Base-by-base conservation (phyloP, 2,888 invertebrate species). In the Tyria jacobaeae region DNA sequence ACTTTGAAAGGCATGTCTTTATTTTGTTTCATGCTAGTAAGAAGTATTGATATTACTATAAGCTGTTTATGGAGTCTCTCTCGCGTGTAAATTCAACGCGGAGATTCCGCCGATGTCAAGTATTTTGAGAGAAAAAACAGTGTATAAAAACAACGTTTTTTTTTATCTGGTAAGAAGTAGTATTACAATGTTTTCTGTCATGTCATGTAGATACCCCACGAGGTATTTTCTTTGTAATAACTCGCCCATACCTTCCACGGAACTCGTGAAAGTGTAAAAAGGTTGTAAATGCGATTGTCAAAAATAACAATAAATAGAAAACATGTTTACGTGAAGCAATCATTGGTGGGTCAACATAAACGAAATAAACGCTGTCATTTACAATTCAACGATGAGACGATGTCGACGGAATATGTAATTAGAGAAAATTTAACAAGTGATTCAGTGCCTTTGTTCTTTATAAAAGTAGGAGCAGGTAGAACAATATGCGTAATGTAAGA, bases 341-440 rank as follows among this genome's bases (percentile, higher is more conserved):
- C 34, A 58, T 55, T 31, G 52, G 52, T 58, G 41, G 49, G 55
- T 24, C 24, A 58, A 56, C 51, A 60, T 61, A 52, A 60, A 57
- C 27, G n/a, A 63, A 57, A 57, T 57, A 57, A 62, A 54, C 53
- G 35, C 51, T 39, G 48, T 50, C 62, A 60, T 57, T 60, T 57
- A 56, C 61, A 56, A 71, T 50, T 57, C 60, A 63, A 57, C 55
- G 21, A 44, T 31, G 50, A 52, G 51, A 27, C 58, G 21, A 71
- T 71, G 73, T 57, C 54, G 10, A 61, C 61, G 10, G 83, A 81
- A 83, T 83, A 66, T 62, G 14, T 73, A 78, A 84, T 77, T 68
- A 76, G 79, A 81, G 80, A 84, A 83, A 80, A 75, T 75, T 69
- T 61, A n/a, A 54, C 21, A 35, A 60, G 48, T 71, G 69, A 76